Evolutionary conservation across 2,888 invertebrate genomes (phyloP), one percentile per base, ranked within the genome.

Genomic region (Cerastis leucographa): DNA sequence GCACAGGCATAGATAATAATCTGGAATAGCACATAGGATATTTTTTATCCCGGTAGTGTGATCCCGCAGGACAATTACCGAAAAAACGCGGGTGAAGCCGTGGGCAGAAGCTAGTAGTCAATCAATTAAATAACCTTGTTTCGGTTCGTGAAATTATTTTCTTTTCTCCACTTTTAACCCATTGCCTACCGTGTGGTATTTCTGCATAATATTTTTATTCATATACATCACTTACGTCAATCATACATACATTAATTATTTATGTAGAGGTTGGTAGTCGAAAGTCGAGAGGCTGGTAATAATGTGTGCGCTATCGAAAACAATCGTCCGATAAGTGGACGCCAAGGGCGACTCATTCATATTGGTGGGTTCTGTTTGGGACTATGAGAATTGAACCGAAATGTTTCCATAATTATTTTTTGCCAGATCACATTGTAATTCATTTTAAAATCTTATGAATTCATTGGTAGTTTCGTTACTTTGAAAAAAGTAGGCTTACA

Each of bases 251-350:
- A 92, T 93, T 90, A 91, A 91, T 93, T 92, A 91, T 93, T 92
- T 90, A 89, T 89, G 87, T 91, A 90, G 90, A 86, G 88, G 85
- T 78, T 90, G 87, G 93, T 92, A 92, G 93, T 93, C 88, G 89
- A 90, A 90, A 91, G 89, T 93, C 82, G 84, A 91, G 91, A 90
- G 91, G 91, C 85, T 86, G 87, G 91, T 92, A 92, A 93, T 93
- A 92, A 92, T 90, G 91, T 91, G 91, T 91, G 90, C 89, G 89
- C 90, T 90, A 92, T 93, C 91, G 91, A 92, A 94, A 94, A 94
- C 94, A 94, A 94, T 93, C 92, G 91, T 85, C 84, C 85, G 89
- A 91, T 92, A 91, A 94, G 94, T 93, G 92, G 93, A 89, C 89
- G 90, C 91, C 89, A 85, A 88, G 88, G 89, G 92, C 89, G 89